Evolutionary conservation across 2,888 invertebrate species (phyloP).

Genomic region (Luperina nickerlii): DNA sequence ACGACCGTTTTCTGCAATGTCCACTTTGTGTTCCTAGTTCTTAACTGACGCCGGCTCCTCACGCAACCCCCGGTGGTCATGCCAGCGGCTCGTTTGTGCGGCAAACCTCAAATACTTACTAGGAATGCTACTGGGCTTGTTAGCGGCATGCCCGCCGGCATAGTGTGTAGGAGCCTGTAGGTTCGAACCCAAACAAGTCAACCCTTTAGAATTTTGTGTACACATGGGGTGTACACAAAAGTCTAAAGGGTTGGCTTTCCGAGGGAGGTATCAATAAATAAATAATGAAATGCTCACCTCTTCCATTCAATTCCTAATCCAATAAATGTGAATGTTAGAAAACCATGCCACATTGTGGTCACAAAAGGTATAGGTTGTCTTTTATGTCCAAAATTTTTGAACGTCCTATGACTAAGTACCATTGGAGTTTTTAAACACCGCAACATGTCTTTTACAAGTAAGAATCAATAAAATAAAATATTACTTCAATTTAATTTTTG

Average conservation of each 20-base stretch:
- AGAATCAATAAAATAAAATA: background rate
- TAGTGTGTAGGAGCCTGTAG: no score
- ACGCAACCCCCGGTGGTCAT: no score
- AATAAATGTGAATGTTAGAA: slow-evolving; percentile 83
- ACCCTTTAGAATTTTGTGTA: no score
- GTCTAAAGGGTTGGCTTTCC: background rate
- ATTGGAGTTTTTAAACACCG: slow-evolving; percentile 43
- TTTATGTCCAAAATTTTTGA: slow-evolving; percentile 87
- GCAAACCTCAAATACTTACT: no score
- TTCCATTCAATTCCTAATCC: slow-evolving; percentile 83
- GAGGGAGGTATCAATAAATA: background rate
- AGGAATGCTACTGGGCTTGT: no score
- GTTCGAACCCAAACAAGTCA: no score
- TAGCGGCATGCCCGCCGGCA: no score
- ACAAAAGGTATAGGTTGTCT: slow-evolving; percentile 77
- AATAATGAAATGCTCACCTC: slow-evolving; percentile 70
- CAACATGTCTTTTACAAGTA: slow-evolving; percentile 42
- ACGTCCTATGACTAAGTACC: slow-evolving; percentile 69
- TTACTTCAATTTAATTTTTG: background rate
- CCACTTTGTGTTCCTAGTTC: no score
- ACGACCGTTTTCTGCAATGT: no score
- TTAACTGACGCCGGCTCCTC: no score
- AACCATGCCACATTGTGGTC: slow-evolving; percentile 85
- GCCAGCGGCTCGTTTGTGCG: no score
- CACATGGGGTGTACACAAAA: no score